Conservation (phyloP, 64 coral and sea anemone species). For the Anthopleura sola region DNA sequence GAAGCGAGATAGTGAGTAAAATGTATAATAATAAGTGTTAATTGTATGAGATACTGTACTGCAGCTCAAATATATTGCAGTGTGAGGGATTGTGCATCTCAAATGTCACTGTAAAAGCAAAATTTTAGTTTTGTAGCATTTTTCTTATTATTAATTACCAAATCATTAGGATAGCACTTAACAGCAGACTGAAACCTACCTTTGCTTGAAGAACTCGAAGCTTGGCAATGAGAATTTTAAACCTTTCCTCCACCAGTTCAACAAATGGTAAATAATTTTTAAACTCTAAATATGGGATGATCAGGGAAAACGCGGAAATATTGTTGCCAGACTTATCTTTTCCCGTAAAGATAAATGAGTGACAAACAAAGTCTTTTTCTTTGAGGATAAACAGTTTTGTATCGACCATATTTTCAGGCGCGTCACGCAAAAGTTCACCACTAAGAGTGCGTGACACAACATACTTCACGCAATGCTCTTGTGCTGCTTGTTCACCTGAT, state of each 20-base stretch:
- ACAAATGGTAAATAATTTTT: slow-evolving; percentile 54
- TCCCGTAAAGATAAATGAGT: slow-evolving; percentile 62
- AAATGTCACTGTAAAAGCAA: too few relatives aligned
- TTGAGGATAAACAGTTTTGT: slow-evolving; percentile 62
- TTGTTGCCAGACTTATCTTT: slow-evolving; percentile 40
- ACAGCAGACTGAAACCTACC: slow-evolving; percentile 29
- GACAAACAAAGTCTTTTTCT: slow-evolving; percentile 55
- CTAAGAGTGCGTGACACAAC: slow-evolving; percentile 59
- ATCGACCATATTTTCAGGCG: slow-evolving; percentile 58
- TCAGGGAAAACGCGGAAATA: slow-evolving; percentile 50
- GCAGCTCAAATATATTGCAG: too few relatives aligned
- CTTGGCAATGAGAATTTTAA: slow-evolving; percentile 65
- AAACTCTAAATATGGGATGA: slow-evolving; percentile 37
- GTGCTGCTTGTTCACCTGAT: slow-evolving; percentile 10
- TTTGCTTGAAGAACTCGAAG: slow-evolving; percentile 86
- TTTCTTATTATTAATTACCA: too few relatives aligned
- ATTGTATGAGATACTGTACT: too few relatives aligned
- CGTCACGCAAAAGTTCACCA: slow-evolving; percentile 68
- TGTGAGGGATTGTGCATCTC: too few relatives aligned
- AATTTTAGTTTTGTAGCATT: too few relatives aligned
- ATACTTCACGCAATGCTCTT: slow-evolving; percentile 60
- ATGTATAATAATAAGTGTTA: too few relatives aligned
- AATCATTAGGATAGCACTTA: too few relatives aligned
- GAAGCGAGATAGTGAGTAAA: too few relatives aligned
- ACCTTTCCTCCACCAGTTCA: slow-evolving; percentile 53